Percentiles rank a stretch among this genome's conserved stretches.
These are phyloP conservation scores for Phaethon lepturus DNA, from an alignment of 2,113 vertebrate genomes.

Conservation along the genomic window DNA sequence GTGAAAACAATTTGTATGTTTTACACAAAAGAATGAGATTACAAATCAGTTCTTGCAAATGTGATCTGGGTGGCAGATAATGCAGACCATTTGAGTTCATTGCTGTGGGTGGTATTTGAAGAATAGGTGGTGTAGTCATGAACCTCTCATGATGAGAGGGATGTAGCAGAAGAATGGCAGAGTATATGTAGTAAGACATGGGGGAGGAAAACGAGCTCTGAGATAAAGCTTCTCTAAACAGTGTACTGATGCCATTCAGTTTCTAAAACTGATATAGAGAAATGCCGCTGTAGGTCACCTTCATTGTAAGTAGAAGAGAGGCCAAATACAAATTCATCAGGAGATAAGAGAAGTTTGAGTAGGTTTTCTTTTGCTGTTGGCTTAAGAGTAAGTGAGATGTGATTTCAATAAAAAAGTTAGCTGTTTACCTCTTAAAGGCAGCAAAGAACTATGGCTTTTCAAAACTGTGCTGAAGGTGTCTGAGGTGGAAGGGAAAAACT, in stretches of 20 bases:
- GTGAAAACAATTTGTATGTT: neutral
- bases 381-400: neutral
- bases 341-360: neutral
- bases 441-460: neutral
- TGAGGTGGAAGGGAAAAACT: neutral
- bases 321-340: neutral
- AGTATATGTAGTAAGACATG: neutral
- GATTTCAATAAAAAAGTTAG: neutral
- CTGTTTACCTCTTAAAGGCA: neutral
- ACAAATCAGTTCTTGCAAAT: neutral
- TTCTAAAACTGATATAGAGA: neutral
- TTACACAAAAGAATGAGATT: neutral
- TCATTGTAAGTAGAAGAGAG: neutral
- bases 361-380: neutral
- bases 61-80: neutral
- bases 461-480: neutral
- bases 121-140: neutral
- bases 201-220: neutral
- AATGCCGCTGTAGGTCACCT: neutral
- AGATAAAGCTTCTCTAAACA: neutral
- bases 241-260: neutral
- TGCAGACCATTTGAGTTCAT: neutral
- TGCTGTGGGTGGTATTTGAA: neutral
- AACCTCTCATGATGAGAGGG: neutral
- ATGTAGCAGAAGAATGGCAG: neutral